Evolutionary conservation across 1,140 invertebrate genomes (phyloP).

Genomic region (Eriosoma lanigerum): DNA sequence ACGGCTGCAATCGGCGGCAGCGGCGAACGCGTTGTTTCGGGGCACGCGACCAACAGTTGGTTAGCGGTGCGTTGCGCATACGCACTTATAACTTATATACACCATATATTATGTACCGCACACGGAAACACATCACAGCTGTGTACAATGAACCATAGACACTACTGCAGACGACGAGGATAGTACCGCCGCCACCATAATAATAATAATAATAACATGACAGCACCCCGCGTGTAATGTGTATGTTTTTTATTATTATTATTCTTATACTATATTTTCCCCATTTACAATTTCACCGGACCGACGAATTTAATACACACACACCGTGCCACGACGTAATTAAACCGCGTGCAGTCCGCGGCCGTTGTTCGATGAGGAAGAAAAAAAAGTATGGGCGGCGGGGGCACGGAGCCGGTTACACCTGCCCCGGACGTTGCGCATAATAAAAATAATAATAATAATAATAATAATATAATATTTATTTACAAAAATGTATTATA

Average conservation of each 20-base stretch:
- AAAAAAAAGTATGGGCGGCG: no score
- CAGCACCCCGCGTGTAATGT: background rate
- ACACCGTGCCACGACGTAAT: constrained; percentile 26
- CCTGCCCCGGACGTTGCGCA: constrained; percentile 32
- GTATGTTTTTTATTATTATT: background rate
- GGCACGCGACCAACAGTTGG: constrained; percentile 51
- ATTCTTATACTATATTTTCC: background rate
- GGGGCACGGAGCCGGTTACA: constrained; percentile 10
- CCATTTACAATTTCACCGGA: constrained; percentile 11
- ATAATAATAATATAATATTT: no score
- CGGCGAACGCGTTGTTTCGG: constrained; percentile 33
- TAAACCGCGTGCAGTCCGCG: constrained; percentile 4
- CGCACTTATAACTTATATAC: background rate
- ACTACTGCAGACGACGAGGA: constrained; percentile 24
- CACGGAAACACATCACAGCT: constrained; percentile 48
- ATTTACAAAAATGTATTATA: no score
- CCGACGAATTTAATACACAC: constrained; percentile 9
- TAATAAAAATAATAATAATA: no score
- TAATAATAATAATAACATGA: constrained; percentile 38
- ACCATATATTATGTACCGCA: background rate
- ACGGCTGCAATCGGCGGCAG: constrained; percentile 39
- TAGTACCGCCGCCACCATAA: background rate
- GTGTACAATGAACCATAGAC: constrained; percentile 51
- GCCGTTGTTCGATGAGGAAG: no score
- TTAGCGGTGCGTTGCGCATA: constrained; percentile 29